Evolutionary conservation across 2,797 vertebrate genomes (phyloP), one percentile per base, ranked within the genome.

Genomic region (Rhinogobio ventralis): DNA sequence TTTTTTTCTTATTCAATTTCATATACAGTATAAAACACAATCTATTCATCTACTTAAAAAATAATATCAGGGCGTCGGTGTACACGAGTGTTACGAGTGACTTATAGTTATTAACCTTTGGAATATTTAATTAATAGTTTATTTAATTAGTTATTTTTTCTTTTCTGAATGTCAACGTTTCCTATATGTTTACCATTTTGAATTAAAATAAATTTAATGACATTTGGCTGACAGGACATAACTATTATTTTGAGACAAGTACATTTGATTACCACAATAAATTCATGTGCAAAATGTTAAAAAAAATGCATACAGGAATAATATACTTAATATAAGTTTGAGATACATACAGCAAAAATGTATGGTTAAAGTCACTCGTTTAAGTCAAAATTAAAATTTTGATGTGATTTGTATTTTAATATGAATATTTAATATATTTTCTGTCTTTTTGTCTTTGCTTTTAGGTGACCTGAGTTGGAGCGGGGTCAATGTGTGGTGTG

Each of bases 381-480:
- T 30, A 30, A n/a, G 25, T 14, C n/a, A 14, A n/a, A n/a, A 23
- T 42, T 20, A 2, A 19, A 3, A 53, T 25, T 82, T 11, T 5
- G 2, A 15, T 62, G 15, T 45, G 6, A 62, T 78, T 78, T 4
- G 5, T 30, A 62, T 79, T 30, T 10, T 30, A 28, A 25, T 53
- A 82, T 82, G 14, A 73, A 62, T 42, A 53, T 81, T 14, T 10
- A 17, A 49, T 45, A 7, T 45, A 9, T 46, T 83, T 45, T 15
- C 3, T 66, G 7, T 75, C 5, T 76, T 72, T 49, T 19, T 67
- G 42, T 53, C 42, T 72, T 79, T 77, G 45, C n/a, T 84, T 62
- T 64, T 64, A 85, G 83, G 77, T 85, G 53, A 85, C 83, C 55
- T 42, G 17, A 71, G 28, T 78, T 72, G 76, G 42, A 85, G 53